Base-by-base conservation (phyloP, 2,888 invertebrate species). In the Sinohyriopsis cumingii region DNA sequence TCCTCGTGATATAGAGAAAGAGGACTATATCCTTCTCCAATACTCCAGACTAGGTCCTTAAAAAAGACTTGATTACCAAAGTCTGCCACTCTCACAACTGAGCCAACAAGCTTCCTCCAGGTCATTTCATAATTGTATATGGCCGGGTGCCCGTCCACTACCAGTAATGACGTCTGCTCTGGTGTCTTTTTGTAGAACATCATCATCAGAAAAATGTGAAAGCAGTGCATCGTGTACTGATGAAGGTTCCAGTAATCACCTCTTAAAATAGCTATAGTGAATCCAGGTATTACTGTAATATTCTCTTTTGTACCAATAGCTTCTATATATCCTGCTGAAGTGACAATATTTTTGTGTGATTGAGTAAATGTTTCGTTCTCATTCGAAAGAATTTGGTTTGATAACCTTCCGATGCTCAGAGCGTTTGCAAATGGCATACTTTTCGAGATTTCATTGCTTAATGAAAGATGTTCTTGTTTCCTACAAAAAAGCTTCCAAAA, bases 61-160 rank as follows among this genome's bases (percentile, higher is more conserved):
- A 68, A 80, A 9, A 61, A 55, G 18, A 80, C 75, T n/a, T 77
- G 71, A 45, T 67, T 59, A 6, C 65, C 56, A 5, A 85, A 67
- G 4, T 77, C 65, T 18, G 82, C 76, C 1, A 82, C 68, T 15
- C 86, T 68, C 12, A 55, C 25, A 25, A 80, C 74, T 3, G 78
- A 69, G 55, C 80, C 80, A 73, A 85, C 86, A 9, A 87, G 75
- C 4, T 68, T 71, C 12, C 59, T 63, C 87, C 87, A 87, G 5
- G 80, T 70, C 5, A 67, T 65, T 63, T 86, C 86, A 18, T 86
- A 72, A 20, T 67, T 69, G 33, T 33, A 33, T 4, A 83, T 80
- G 20, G 65, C 62, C 3, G 86, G 86, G 68, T 86, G 86, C 5
- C 81, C 84, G 65, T 87, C 87, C 19, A 86, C 55, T 45, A 87